These are phyloP conservation scores for Drosophila tsacasi DNA, from an alignment of 1,140 invertebrate genomes.

Conservation along the genomic window DNA sequence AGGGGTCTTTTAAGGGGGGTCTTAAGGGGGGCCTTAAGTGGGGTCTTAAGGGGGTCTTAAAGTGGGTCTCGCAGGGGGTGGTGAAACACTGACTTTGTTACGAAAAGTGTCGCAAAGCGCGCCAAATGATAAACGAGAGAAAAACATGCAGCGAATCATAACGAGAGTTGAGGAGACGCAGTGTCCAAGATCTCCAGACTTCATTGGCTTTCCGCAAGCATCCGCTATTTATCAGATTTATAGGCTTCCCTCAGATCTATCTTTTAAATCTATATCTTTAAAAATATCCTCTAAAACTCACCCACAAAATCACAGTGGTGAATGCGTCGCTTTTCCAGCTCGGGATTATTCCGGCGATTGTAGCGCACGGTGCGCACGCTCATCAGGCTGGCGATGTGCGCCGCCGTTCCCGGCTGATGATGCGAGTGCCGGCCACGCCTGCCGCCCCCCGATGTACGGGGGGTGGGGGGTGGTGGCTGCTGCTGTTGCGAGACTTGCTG, in stretches of 20 bases:
- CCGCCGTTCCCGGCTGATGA: constrained; percentile 73
- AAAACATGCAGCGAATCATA: constrained; percentile 58
- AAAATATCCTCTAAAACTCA: constrained; percentile 86
- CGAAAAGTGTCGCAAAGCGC: constrained; percentile 78
- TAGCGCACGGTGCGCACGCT: constrained; percentile 87
- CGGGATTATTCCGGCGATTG: constrained; percentile 97
- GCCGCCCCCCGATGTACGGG: constrained; percentile 54
- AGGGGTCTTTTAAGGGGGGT: neutral
- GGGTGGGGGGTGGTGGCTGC: constrained; percentile 70
- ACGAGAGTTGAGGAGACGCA: constrained; percentile 43
- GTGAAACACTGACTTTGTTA: constrained; percentile 38
- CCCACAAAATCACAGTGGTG: constrained; percentile 98
- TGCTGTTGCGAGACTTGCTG: constrained; percentile 36
- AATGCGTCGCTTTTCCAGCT: constrained; percentile 96
- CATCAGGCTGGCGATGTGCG: constrained; percentile 77
- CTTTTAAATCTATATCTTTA: neutral
- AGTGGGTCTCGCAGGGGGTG: neutral
- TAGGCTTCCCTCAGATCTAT: neutral
- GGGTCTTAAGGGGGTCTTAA: neutral
- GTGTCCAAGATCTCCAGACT: neutral
- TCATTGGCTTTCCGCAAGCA: neutral
- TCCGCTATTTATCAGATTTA: neutral
- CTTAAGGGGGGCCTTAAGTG: neutral
- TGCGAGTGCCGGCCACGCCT: constrained; percentile 67
- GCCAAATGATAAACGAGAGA: constrained; percentile 76